Evolutionary conservation across 1,140 invertebrate species (phyloP).

Genomic region (Hesperophylax magnus): DNA sequence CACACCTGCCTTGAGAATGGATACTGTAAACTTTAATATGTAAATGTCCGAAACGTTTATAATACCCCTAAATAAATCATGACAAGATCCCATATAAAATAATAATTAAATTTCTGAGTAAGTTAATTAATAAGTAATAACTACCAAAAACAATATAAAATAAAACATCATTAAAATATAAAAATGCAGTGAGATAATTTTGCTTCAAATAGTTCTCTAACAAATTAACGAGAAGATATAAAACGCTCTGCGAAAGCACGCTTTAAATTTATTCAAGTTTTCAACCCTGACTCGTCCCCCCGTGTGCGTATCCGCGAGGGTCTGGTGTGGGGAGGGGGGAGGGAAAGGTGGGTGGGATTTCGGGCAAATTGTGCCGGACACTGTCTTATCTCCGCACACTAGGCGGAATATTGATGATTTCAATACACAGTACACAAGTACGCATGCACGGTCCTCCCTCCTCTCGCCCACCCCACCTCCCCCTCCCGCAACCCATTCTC

Average conservation of each 20-base stretch:
- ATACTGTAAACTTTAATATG: too few species aligned
- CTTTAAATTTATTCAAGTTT: too few species aligned
- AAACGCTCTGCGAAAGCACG: too few species aligned
- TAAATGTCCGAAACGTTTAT: too few species aligned
- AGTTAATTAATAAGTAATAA: too few species aligned
- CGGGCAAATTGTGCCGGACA: constrained; percentile 57
- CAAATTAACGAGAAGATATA: too few species aligned
- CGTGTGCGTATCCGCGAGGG: neutral
- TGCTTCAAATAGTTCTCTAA: neutral
- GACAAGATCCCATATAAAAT: too few species aligned
- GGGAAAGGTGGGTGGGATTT: constrained; percentile 32
- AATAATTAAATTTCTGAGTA: too few species aligned
- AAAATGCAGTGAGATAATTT: neutral
- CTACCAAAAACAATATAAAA: too few species aligned
- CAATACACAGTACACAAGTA: constrained; percentile 55
- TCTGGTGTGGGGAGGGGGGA: neutral
- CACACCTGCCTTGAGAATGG: too few species aligned
- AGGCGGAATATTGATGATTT: constrained; percentile 58
- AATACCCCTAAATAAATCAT: too few species aligned
- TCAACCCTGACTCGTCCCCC: neutral
- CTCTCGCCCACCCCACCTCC: neutral
- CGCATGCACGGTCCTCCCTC: constrained; percentile 48
- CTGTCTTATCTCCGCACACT: constrained; percentile 58
- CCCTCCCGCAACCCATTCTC: neutral
- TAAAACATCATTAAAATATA: too few species aligned